Evolutionary conservation across 2,888 invertebrate genomes (phyloP).

Genomic region (Diplazon laetatorius): DNA sequence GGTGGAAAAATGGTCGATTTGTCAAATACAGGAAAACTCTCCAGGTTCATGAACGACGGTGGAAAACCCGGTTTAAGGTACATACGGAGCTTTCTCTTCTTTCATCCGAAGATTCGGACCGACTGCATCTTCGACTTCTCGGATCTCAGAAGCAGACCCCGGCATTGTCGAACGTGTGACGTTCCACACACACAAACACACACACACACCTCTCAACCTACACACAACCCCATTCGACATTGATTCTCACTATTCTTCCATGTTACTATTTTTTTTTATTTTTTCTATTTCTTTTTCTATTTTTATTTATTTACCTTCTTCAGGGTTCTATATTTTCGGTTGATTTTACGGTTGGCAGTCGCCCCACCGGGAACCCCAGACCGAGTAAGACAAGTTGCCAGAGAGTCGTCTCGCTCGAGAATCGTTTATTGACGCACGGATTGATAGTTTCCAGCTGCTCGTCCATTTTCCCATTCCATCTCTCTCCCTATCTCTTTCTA

Average conservation of each 20-base stretch:
- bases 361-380: conserved; percentile 7
- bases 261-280: background rate
- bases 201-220: background rate
- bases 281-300: background rate
- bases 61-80: too few species aligned
- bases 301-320: background rate
- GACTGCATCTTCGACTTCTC: conserved; percentile 18
- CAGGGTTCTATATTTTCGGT: conserved; percentile 1
- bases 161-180: conserved; percentile 16
- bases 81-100: conserved; percentile 29
- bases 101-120: too few species aligned
- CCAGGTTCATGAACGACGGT: too few species aligned
- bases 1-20: conserved; percentile 45
- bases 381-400: conserved; percentile 37
- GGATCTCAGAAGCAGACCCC: conserved; percentile 5
- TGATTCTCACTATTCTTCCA: background rate
- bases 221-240: background rate
- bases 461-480: background rate
- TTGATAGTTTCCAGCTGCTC: conserved; percentile 73
- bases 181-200: conserved; percentile 8
- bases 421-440: conserved; percentile 72
- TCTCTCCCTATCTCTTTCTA: conserved; percentile 1
- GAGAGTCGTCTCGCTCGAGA: conserved; percentile 42
- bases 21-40: conserved; percentile 58
- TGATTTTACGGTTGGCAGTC: conserved; percentile 1